Conservation (phyloP, 2,797 vertebrate genomes). For the Chelon auratus region DNA sequence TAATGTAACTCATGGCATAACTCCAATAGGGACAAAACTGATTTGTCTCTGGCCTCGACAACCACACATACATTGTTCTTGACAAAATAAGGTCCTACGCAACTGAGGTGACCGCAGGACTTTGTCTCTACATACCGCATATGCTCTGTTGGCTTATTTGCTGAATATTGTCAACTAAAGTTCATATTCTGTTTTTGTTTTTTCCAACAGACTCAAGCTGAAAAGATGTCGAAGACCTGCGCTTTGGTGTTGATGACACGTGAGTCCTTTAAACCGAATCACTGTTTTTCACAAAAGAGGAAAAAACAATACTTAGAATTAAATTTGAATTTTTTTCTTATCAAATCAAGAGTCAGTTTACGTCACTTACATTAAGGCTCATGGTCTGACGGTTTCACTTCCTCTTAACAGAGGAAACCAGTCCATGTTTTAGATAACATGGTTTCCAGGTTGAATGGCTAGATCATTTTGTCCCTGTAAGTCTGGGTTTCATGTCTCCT, state of each 20-base stretch:
- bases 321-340: neutral
- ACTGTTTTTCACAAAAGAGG: neutral
- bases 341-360: neutral
- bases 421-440: no score
- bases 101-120: no score
- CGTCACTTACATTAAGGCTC: neutral
- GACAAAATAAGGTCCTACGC: no score
- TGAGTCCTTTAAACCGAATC: constrained; percentile 59
- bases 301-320: neutral
- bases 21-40: no score
- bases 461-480: no score
- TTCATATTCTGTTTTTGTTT: neutral
- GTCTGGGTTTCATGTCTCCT: no score
- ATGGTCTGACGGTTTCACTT: neutral
- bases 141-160: neutral
- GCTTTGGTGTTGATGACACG: constrained; percentile 77
- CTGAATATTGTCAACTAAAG: neutral
- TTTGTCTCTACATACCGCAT: no score
- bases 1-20: no score
- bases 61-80: no score
- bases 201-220: constrained; percentile 24
- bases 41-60: no score
- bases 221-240: constrained; percentile 80
- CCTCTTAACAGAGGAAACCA: constrained; percentile 7
- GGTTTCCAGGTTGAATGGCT: no score